These are phyloP conservation scores for Leptinotarsa haldemani DNA, from an alignment of 2,888 invertebrate species.

Conservation along the genomic window DNA sequence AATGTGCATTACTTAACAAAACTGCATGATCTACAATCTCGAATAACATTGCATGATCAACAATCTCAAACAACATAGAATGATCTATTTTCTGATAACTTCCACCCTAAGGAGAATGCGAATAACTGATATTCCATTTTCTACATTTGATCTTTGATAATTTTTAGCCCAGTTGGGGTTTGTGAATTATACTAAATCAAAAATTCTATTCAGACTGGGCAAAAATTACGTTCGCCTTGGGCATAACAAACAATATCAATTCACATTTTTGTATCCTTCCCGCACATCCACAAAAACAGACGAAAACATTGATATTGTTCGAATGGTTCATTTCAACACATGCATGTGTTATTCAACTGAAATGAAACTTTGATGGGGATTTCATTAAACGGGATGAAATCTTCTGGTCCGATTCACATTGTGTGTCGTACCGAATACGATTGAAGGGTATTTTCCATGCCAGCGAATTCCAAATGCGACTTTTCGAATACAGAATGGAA, in stretches of 20 bases:
- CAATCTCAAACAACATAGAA: no score
- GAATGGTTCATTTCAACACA: background rate
- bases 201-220: background rate
- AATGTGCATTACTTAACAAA: no score
- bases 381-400: background rate
- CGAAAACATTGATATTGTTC: constrained; percentile 2
- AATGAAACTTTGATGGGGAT: constrained; percentile 3
- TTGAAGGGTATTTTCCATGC: background rate
- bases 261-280: background rate
- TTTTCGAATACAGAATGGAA: background rate
- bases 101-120: no score
- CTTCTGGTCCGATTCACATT: constrained; percentile 1
- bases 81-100: no score
- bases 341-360: background rate
- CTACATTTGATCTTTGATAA: no score
- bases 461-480: background rate
- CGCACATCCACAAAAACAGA: background rate
- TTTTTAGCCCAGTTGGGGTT: no score
- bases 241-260: background rate
- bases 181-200: background rate
- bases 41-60: no score
- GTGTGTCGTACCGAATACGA: background rate
- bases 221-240: background rate
- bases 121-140: no score
- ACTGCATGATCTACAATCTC: no score